phyloP scores from a whole-genome alignment of 2,113 vertebrate species.

The Grantiella picta region DNA sequence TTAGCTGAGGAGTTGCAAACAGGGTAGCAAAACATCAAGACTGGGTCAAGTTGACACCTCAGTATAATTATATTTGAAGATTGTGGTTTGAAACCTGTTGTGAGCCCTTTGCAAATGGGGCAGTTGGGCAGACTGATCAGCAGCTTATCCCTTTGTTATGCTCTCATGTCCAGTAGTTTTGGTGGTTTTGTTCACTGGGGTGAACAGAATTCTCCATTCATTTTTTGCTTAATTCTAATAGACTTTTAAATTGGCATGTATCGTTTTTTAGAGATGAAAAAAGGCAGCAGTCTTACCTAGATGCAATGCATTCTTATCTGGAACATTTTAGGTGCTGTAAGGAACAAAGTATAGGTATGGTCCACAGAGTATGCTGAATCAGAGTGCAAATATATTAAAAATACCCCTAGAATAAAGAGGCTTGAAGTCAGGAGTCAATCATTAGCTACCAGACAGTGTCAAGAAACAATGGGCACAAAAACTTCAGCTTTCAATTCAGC shows the following conservation, averaged over 20 bases:
- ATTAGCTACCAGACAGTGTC: not conserved
- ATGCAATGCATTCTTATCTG: slow-evolving; percentile 4
- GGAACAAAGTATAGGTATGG: not conserved
- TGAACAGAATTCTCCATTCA: slow-evolving; percentile 1
- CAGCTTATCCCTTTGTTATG: not conserved
- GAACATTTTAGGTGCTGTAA: not conserved
- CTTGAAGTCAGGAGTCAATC: not conserved
- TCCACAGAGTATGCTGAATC: not conserved
- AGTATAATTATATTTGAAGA: not conserved
- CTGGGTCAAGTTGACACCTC: not conserved
- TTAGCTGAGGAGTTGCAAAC: not conserved
- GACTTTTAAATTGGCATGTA: slow-evolving; percentile 24
- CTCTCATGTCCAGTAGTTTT: not conserved
- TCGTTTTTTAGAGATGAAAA: slow-evolving; percentile 52
- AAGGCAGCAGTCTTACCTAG: slow-evolving; percentile 32
- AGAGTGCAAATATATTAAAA: not conserved
- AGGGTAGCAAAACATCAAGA: not conserved
- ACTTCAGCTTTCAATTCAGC: not conserved
- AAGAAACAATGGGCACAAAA: not conserved
- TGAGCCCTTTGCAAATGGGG: not conserved
- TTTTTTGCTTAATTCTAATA: slow-evolving; percentile 44
- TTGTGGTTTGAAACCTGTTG: not conserved
- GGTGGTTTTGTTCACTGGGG: not conserved
- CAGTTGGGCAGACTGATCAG: not conserved
- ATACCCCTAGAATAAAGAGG: not conserved